Conservation (phyloP, 2,113 vertebrate genomes). For the Rhinogobius similis region DNA sequence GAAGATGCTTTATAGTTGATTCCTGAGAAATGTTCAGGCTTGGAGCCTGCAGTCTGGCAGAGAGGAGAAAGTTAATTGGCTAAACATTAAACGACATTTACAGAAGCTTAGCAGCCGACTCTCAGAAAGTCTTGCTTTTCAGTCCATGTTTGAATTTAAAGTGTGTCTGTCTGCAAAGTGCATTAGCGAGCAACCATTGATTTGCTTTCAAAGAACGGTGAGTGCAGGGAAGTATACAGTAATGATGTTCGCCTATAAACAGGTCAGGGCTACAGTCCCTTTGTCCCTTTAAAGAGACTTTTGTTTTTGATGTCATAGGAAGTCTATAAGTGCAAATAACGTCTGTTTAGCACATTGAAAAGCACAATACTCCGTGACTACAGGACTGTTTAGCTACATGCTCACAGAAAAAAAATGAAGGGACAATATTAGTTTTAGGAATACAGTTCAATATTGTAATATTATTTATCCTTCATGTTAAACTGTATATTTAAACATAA, state of each 20-base stretch:
- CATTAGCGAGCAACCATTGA: conserved; percentile 54
- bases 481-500: too few species aligned
- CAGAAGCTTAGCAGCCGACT: conserved; percentile 11
- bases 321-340: background rate
- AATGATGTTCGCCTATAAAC: background rate
- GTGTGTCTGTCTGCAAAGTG: conserved; percentile 29
- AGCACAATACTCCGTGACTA: too few species aligned
- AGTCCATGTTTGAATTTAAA: conserved; percentile 30
- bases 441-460: too few species aligned
- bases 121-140: conserved; percentile 18
- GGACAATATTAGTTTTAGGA: too few species aligned
- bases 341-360: background rate
- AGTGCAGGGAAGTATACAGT: background rate
- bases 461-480: too few species aligned
- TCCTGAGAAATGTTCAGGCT: conserved; percentile 10
- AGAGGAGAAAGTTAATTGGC: conserved; percentile 28
- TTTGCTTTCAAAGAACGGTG: conserved; percentile 28
- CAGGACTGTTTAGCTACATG: too few species aligned
- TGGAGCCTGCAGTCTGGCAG: conserved; percentile 9
- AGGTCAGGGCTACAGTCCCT: background rate
- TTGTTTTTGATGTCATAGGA: background rate
- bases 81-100: conserved; percentile 32
- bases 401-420: too few species aligned
- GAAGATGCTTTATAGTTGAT: background rate
- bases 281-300: too few species aligned